Base-by-base conservation (phyloP, 2,797 vertebrate genomes). In the Sebastes matsubarae region DNA sequence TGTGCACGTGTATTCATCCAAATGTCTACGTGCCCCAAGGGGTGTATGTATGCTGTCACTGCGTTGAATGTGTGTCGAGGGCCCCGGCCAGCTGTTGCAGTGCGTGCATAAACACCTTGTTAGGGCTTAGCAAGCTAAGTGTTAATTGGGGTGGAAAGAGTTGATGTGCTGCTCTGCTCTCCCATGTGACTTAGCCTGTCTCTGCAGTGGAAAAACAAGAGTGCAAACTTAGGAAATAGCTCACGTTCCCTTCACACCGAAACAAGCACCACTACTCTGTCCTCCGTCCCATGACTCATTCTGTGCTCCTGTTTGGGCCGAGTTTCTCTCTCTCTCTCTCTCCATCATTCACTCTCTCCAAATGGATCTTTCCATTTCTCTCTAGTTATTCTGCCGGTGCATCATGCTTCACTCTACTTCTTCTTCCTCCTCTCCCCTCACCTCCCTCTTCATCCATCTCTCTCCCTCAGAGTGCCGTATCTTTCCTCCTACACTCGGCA, bases 131-230 rank as follows among this genome's bases (percentile, higher is more conserved):
- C 85, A 68, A 88, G 88, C 90, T 64, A 90, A 93, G 94, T 94
- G 95, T 93, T 95, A 96, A 95, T 95, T 95, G 93, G 94, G 91
- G 92, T 91, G 93, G 94, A 95, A 93, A 88, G 82, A 92, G 85
- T 79, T 38, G 81, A 92, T 93, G 89, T 79, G 27, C 83, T 65
- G 79, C 78, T 76, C 84, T 50, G 68, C 61, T 79, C 2, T 92
- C 90, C 91, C 91, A 87, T 79, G 79, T 80, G 87, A 87, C 86
- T 79, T 46, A 29, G 4, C 50, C 73, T 3, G 30, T 79, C 71
- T 78, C 86, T 29, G 38, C 93, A 60, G 81, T 36, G 79, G 79
- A 79, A 86, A 61, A 84, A 67, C 76, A 77, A 71, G 68, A 79
- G 81, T 8, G 63, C 38, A 80, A 81, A 80, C 73, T 63, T 70